A percentile compares a stretch with the other conserved stretches of the same genome.
phyloP scores from a whole-genome alignment of 2,113 vertebrate species.

The Gavia stellata region DNA sequence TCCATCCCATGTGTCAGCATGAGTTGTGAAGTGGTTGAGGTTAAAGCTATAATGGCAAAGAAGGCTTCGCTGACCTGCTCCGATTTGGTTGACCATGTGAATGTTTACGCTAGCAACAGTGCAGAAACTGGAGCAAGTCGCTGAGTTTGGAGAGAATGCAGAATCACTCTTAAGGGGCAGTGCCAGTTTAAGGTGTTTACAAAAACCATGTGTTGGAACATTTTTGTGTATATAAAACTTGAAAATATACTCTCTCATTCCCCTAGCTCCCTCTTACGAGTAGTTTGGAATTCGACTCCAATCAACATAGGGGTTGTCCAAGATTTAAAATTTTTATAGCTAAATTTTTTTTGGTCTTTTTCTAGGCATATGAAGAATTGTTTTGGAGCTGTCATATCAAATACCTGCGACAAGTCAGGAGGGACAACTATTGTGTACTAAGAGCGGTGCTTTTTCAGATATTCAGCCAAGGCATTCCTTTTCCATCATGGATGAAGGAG shows the following conservation, averaged over 20 bases:
- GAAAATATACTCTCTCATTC: neutral
- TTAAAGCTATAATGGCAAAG: neutral
- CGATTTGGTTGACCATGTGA: neutral
- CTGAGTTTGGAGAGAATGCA: neutral
- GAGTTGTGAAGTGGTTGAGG: neutral
- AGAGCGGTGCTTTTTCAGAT: slow-evolving; percentile 78
- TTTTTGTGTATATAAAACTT: neutral
- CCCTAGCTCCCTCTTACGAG: neutral
- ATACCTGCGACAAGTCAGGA: slow-evolving; percentile 69
- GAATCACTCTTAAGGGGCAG: neutral
- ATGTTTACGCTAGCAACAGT: neutral
- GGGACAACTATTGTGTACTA: slow-evolving; percentile 72
- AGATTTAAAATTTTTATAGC: neutral
- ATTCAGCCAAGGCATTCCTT: slow-evolving; percentile 75
- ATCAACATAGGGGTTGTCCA: neutral
- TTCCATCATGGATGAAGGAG: slow-evolving; percentile 79
- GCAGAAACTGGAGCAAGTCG: neutral
- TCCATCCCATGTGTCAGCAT: neutral
- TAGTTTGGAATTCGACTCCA: neutral
- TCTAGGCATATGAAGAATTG: slow-evolving; percentile 73
- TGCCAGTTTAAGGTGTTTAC: neutral
- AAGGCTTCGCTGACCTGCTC: neutral
- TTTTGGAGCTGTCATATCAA: slow-evolving; percentile 69
- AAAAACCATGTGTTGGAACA: neutral
- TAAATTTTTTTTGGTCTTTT: neutral